phyloP scores from a whole-genome alignment of 2,797 vertebrate genomes.

The Salarias fasciatus region DNA sequence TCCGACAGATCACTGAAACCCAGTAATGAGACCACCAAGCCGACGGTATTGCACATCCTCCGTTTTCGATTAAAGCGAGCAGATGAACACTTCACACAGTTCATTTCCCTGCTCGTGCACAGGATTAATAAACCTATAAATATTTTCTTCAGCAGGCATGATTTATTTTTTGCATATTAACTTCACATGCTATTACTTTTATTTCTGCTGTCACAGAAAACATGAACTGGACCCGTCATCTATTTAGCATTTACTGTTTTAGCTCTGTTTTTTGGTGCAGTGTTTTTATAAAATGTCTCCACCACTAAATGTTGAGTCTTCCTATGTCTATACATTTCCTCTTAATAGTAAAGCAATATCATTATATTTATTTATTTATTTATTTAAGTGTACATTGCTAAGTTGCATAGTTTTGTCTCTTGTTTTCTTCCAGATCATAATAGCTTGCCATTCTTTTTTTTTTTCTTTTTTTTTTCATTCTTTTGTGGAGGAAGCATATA shows the following conservation, averaged over 20 bases:
- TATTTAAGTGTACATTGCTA: not conserved
- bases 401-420: conserved; percentile 4
- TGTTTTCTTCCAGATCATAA: conserved; percentile 12
- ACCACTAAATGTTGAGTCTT: too few relatives aligned
- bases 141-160: conserved; percentile 20
- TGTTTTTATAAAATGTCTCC: too few relatives aligned
- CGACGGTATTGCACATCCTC: conserved; percentile 55
- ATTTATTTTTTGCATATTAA: conserved; percentile 31
- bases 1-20: conserved; percentile 41
- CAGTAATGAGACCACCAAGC: conserved; percentile 40
- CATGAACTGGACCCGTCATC: not conserved
- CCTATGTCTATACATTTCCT: too few relatives aligned
- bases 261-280: not conserved
- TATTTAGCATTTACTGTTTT: not conserved
- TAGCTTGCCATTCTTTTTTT: conserved; percentile 18
- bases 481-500: conserved; percentile 42
- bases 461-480: conserved; percentile 31
- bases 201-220: conserved; percentile 6
- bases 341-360: not conserved
- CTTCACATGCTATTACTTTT: conserved; percentile 40
- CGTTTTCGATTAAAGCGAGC: conserved; percentile 57
- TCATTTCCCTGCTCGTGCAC: conserved; percentile 40
- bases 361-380: conserved; percentile 7
- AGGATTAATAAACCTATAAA: conserved; percentile 55
- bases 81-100: conserved; percentile 31